phyloP scores from a whole-genome alignment of 2,113 vertebrate species.

The Nycticryphes semicollaris region DNA sequence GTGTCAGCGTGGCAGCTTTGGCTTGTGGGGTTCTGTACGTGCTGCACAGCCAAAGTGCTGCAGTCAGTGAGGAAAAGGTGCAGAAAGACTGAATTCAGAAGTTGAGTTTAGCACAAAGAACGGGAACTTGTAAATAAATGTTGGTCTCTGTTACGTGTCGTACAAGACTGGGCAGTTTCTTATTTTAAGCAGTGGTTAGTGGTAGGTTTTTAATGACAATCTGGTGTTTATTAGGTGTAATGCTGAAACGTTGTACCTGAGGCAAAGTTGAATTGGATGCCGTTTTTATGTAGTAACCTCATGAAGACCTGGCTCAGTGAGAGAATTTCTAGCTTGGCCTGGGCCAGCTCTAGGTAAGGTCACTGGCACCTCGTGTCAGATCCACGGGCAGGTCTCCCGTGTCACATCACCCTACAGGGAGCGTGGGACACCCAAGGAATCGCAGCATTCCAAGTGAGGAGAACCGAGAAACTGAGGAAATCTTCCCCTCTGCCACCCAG shows the following conservation, averaged over 20 bases:
- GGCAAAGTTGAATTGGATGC: neutral
- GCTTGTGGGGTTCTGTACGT: neutral
- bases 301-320: neutral
- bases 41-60: accelerated
- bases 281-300: neutral
- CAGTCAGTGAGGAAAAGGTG: neutral
- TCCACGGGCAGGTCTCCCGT: neutral
- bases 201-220: neutral
- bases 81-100: neutral
- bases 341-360: accelerated
- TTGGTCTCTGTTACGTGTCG: neutral
- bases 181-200: neutral
- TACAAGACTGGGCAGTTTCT: neutral
- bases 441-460: accelerated
- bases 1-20: accelerated
- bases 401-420: accelerated
- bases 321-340: neutral
- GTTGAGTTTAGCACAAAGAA: neutral
- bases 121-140: neutral
- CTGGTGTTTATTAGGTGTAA: neutral
- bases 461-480: neutral
- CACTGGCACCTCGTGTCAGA: accelerated
- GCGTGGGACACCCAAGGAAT: accelerated
- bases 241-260: neutral
- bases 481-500: neutral